Conservation (phyloP, 2,797 vertebrate genomes). For the Syngnathus rostellatus region DNA sequence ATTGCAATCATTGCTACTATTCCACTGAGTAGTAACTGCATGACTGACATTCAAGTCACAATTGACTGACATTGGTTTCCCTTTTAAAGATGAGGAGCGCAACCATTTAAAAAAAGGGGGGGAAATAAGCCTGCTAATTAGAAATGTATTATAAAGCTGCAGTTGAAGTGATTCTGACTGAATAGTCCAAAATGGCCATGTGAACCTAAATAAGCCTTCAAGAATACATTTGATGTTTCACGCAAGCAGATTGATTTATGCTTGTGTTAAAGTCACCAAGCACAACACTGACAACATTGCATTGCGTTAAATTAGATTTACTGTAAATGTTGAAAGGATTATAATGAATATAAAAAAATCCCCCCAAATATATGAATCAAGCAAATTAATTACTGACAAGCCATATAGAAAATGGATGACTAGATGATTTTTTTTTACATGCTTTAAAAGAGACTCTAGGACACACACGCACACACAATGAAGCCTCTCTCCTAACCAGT, state of each 20-base stretch:
- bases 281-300: background rate
- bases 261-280: background rate
- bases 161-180: background rate
- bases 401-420: too few relatives aligned
- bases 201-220: background rate
- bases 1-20: background rate
- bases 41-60: background rate
- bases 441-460: too few relatives aligned
- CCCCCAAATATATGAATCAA: too few relatives aligned
- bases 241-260: slow-evolving; percentile 2
- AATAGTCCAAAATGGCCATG: background rate
- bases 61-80: slow-evolving; percentile 2
- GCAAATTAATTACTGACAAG: too few relatives aligned
- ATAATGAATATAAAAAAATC: too few relatives aligned
- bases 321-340: background rate
- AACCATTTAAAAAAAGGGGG: background rate
- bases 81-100: background rate
- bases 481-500: too few relatives aligned
- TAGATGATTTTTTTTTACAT: too few relatives aligned
- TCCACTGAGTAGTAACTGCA: background rate
- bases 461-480: too few relatives aligned
- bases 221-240: background rate
- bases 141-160: background rate
- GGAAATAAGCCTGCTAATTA: background rate
- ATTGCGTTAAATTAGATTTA: background rate